Base-by-base conservation (phyloP, 2,113 vertebrate species). In the Taurulus bubalis region DNA sequence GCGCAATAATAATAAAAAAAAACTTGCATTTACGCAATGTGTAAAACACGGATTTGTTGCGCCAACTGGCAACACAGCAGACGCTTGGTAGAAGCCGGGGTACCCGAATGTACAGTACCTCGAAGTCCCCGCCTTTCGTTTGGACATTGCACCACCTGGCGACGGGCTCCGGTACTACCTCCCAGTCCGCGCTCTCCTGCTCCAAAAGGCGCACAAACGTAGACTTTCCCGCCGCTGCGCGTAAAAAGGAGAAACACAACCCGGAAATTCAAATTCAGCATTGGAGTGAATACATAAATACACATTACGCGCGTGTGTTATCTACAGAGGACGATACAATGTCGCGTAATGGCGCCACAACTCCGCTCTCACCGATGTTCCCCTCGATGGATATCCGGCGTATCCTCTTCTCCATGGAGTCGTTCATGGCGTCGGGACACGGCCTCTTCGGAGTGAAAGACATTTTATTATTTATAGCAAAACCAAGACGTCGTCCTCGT, bases 121-220 rank as follows among this genome's bases (percentile, higher is more conserved):
- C 94, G 77, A 92, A 95, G 0, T 97, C 96, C 6, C 90, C 87
- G 64, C 93, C 89, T 15, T 91, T 83, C 71, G 90, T 95, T 80
- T 98, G 96, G 20, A 99, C 95, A 30, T 97, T 98, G 96, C 98
- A 99, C 98, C 98, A 99, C 11, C 96, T 96, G 82, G 96, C 97
- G 89, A 99, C 91, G 0, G 98, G 98, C 79, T 99, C 98, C 0
- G 95, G 96, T 81, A 99, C 97, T 20, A 98, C 96, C 16, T 97
- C 97, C 97, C 98, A 99, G 1, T 97, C 97, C 18, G 94, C 78
- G 18, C 53, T 93, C 16, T 95, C 92, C 84, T 95, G 82, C 60
- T 96, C 96, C 86, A 99, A 93, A 55, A 98, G 85, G 79, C 93
- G 95, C 84, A 99, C 96, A 93, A 99, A 98, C 0, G 98, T 98